These are phyloP conservation scores for Rhaphigaster nebulosa DNA, from an alignment of 2,888 invertebrate genomes.

Conservation along the genomic window DNA sequence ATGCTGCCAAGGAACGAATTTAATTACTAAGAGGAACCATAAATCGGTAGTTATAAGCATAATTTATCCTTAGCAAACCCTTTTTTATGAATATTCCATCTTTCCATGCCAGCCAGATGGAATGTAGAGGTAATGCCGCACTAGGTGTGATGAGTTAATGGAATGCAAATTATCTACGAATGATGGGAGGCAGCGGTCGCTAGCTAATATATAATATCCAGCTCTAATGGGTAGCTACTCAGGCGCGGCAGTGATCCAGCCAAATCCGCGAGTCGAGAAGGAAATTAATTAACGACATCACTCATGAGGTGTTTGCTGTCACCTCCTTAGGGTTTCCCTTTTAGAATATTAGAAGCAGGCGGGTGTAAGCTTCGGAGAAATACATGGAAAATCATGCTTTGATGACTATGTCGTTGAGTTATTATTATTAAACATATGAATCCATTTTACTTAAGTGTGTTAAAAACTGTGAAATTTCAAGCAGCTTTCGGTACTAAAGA, in stretches of 20 bases:
- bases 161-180: slow-evolving; percentile 9
- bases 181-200: background rate
- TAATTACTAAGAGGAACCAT: too few relatives aligned
- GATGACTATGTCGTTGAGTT: background rate
- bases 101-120: background rate
- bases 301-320: background rate
- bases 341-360: background rate
- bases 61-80: background rate
- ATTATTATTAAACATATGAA: background rate
- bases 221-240: background rate
- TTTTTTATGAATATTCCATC: background rate
- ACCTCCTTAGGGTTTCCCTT: background rate
- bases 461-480: too few relatives aligned
- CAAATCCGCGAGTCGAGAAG: background rate
- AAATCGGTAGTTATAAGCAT: too few relatives aligned
- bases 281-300: background rate
- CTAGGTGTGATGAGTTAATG: background rate
- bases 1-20: too few relatives aligned
- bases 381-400: background rate
- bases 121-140: background rate
- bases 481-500: too few relatives aligned
- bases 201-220: background rate
- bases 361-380: background rate
- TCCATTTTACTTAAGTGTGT: too few relatives aligned
- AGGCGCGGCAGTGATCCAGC: background rate